Evolutionary conservation across 2,113 vertebrate species (phyloP), one percentile per base, ranked within the genome.

Genomic region (Arvicanthis niloticus): DNA sequence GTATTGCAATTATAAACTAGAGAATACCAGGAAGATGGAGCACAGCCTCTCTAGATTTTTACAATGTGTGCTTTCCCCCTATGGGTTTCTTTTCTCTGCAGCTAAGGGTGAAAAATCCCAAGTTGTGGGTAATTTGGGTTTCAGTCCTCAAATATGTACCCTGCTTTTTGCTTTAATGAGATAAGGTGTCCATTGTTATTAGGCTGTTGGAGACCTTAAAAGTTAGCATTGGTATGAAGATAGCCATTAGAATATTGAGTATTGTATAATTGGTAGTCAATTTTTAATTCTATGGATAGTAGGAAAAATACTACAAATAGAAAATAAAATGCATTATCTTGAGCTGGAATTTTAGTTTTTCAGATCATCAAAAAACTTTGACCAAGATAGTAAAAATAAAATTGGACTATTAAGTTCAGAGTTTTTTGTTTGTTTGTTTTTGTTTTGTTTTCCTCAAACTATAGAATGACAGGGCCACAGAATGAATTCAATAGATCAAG

Each of bases 181-280:
- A 72, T 84, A 85, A 98, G 92, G 48, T 48, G 17, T 97, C 95
- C 91, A 90, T 89, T 37, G 88, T 56, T 7, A 72, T 82, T 95
- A 94, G 4, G 37, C 77, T 98, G 78, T 37, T 45, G 7, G 58
- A 86, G 65, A 92, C 56, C 21, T 96, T 95, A 86, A 92, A 84
- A 78, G 56, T 93, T 65, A 94, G 77, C 4, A 45, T 53, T 95
- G 58, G 19, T 73, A 37, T 48, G 88, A 89, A 85, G 31, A 37
- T 13, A 80, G 4, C 26, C 34, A 58, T 88, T 92, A 88, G 77
- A 92, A 88, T 67, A 7, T 82, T 12, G 78, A 4, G 58, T 86
- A 62, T 78, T 95, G 34, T 62, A 77, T 78, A 91, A 48, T 65
- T 82, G 78, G 11, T 26, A 85, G 58, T 73, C 58, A 67, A 4